Evolutionary conservation across 2,113 vertebrate species (phyloP), one percentile per base, ranked within the genome.

Genomic region (Turdus rufiventris): DNA sequence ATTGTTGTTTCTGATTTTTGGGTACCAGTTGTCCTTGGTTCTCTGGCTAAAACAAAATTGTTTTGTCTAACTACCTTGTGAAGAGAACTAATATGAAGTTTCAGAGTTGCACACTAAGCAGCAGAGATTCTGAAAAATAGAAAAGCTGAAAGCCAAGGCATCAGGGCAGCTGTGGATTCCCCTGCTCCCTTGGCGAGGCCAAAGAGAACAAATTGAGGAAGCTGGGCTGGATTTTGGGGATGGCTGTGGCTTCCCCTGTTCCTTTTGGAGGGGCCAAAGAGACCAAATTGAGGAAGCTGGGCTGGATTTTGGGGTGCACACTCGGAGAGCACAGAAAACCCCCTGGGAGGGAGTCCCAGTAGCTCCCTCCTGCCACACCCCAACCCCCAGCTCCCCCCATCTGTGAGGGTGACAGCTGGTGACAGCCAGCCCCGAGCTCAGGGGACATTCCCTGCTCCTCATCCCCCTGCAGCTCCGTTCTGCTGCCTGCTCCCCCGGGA

Each of bases 241-340:
- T n/a, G n/a, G 43, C 40, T 42, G 13, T 38, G 65, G 38, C 9
- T n/a, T 36, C 33, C 18, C 12, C 58, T 28, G 9, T 2, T 23
- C 8, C 42, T 28, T 57, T 6, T n/a, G 5, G 24, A 28, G 11
- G 2, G 10, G 7, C 7, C 73, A 80, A 42, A 63, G 40, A 45
- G 8, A 47, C 2, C 4, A 51, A 63, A 56, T 6, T 23, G 15
- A 21, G 21, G 29, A 12, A 12, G 14, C 4, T 45, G 26, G 40
- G 57, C 40, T 91, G 72, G 43, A 42, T 53, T 72, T 73, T 0
- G 43, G 61, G 43, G 2, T 6, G 10, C 24, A 6, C 1, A 8
- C 6, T 12, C 1, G 0, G 0, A 26, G 34, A 18, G 19, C 62
- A 58, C 34, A 20, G 42, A 26, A 3, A 6, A 18, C 3, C 38